Evolutionary conservation across 2,888 invertebrate genomes (phyloP), one percentile per base, ranked within the genome.

Genomic region (Rhabditoides inermis): DNA sequence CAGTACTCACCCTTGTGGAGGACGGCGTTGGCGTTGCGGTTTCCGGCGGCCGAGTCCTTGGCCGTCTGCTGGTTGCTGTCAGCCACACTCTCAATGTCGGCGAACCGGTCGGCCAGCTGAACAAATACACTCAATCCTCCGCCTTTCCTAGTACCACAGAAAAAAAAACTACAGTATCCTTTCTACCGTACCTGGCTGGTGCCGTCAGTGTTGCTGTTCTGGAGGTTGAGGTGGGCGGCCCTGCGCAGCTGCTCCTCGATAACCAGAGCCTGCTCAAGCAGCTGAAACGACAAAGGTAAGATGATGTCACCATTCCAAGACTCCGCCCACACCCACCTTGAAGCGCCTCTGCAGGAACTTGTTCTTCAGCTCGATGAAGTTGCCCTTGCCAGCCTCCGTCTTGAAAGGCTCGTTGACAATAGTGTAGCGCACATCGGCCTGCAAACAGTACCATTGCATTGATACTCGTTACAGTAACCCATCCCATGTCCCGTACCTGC

Each of bases 381-480:
- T 95, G 2, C 50, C 30, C 79, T 95, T 95, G 49, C 92, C 92
- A 49, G 91, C 90, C 75, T 95, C 95, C 87, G 91, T 92, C 79
- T 94, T 94, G 81, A 99, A 99, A 0, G 98, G 98, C 78, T 99
- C 98, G 75, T 98, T 98, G 77, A 99, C 94, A 72, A 99, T 92
- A 50, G 90, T 88, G 79, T 94, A 99, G 44, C 90, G 84, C 45
- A 88, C 85, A 77, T 99, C 99, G 73, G 91, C 92, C 81, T 45
- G 40, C 15, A 32, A 32, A 32, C 15, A 15, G 32, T 12, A 32
- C 10, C 10, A 32, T 15, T 32, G 1, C 32, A n/a, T 1, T n/a
- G 20, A 39, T n/a, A 39, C 7, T 39, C 20, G 40, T 18, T 18
- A 18, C 10, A 10, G 7, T 18, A 1, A 18, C 12, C 10, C 40